Conservation (phyloP, 2,888 invertebrate genomes). For the Thymelicus lineola region DNA sequence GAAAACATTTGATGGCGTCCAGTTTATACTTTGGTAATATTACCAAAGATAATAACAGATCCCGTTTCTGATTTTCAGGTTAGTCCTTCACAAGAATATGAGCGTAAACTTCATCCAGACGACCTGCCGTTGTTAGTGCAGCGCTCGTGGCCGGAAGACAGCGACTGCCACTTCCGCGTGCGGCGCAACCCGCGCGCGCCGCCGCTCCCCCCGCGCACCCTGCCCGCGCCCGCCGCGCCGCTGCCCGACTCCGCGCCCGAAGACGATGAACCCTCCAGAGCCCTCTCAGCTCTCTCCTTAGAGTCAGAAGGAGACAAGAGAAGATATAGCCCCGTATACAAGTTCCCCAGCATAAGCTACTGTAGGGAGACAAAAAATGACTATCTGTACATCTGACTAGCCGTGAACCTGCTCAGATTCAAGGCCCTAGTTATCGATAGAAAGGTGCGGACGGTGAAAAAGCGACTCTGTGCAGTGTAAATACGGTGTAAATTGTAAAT, state of each 20-base stretch:
- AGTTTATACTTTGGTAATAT: too few species aligned
- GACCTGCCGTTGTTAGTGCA: constrained; percentile 94
- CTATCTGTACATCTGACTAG: constrained; percentile 79
- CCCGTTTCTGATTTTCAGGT: constrained; percentile 71
- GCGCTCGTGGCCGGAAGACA: constrained; percentile 88
- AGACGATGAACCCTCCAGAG: constrained; percentile 71
- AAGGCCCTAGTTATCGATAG: constrained; percentile 50
- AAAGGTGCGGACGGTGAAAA: constrained; percentile 55
- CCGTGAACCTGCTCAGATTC: constrained; percentile 52
- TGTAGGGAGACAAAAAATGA: constrained; percentile 78
- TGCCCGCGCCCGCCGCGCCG: constrained; percentile 58
- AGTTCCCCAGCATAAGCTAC: constrained; percentile 79
- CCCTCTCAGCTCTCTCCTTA: constrained; percentile 75
- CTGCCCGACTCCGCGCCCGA: constrained; percentile 56
- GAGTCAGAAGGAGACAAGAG: constrained; percentile 69
- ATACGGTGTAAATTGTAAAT: constrained; percentile 72
- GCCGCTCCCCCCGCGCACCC: constrained; percentile 88
- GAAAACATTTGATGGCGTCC: too few species aligned
- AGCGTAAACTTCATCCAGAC: constrained; percentile 94
- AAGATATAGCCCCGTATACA: constrained; percentile 80
- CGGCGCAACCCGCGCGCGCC: constrained; percentile 93
- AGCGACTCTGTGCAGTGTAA: constrained; percentile 68
- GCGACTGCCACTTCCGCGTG: constrained; percentile 92
- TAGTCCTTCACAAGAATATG: constrained; percentile 92
- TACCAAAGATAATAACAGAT: background rate